Evolutionary conservation across 1,140 invertebrate genomes (phyloP), one percentile per base, ranked within the genome.

Genomic region (Aphaenogaster ashmeadi): DNA sequence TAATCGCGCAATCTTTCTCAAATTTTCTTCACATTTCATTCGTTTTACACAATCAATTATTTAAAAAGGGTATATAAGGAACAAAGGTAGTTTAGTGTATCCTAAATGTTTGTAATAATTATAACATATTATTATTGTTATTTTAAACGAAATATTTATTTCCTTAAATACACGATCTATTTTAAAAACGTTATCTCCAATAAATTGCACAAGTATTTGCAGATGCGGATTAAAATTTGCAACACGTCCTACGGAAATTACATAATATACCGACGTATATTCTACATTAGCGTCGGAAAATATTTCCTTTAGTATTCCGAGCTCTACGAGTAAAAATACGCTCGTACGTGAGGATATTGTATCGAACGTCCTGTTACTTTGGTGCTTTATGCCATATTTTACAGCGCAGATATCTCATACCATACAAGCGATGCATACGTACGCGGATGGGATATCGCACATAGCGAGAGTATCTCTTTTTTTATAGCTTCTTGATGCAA

Each of bases 201-300:
- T 41, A 71, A 38, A 71, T 27, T 9, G 38, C 9, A 15, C 13
- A 47, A 72, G n/a, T 44, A 71, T 38, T 67, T 36, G 7, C 41
- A 47, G 9, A 21, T 13, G 18, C 44, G 11, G 72, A 44, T 71
- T 81, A 81, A 81, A 33, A 81, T 71, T 81, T 21, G 78, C 78
- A 38, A 41, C 78, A 67, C 64, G 78, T 81, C 18, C 38, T 11
- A 47, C 33, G 64, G 21, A 81, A 71, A 71, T 72, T 71, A 81
- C 41, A 9, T 56, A 56, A 56, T 72, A 56, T 8, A n/a, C 38
- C n/a, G 13, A 38, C 36, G 36, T 21, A 36, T 56, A 52, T 69
- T 80, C 13, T 50, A 4, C 36, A 8, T 44, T 41, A 41, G 27
- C 38, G 38, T 41, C 13, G n/a, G 50, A 81, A 69, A 69, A 71